Conservation (phyloP, 2,888 invertebrate genomes). For the Odontocolon sp. region DNA sequence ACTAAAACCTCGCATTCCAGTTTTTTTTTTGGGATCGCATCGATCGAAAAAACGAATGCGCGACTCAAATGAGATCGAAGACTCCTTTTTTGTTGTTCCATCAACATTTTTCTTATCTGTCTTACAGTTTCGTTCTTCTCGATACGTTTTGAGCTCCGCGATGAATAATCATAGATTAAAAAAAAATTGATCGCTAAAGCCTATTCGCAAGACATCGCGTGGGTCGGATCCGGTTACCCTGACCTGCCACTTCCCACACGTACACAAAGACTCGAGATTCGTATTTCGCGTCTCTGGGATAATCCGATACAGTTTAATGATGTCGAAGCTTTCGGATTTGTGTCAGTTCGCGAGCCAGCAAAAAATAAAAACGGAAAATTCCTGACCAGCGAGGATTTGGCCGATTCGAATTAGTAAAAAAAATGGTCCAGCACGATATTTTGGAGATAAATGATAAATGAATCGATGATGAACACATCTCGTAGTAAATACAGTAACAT, state of each 20-base stretch:
- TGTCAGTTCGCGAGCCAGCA: background rate
- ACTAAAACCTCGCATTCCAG: conserved; percentile 38
- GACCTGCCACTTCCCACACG: conserved; percentile 51
- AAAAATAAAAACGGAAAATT: background rate
- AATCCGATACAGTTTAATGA: background rate
- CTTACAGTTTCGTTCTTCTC: background rate
- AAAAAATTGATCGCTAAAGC: conserved; percentile 1
- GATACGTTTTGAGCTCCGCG: background rate
- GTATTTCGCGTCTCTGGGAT: background rate
- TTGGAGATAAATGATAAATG: conserved; percentile 35
- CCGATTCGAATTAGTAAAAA: background rate
- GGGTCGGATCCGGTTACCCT: conserved; percentile 53
- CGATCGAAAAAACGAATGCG: background rate
- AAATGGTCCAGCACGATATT: conserved; percentile 2
- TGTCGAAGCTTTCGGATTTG: conserved; percentile 14
- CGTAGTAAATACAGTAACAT: background rate
- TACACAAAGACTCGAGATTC: background rate
- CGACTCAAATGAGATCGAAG: background rate
- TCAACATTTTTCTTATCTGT: background rate
- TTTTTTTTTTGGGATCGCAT: background rate
- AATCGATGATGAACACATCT: conserved; percentile 24
- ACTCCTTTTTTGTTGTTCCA: background rate
- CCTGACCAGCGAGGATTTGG: background rate
- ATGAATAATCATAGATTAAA: background rate
- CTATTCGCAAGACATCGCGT: conserved; percentile 20